Conservation (phyloP, 2,113 vertebrate genomes). For the Promerops cafer region DNA sequence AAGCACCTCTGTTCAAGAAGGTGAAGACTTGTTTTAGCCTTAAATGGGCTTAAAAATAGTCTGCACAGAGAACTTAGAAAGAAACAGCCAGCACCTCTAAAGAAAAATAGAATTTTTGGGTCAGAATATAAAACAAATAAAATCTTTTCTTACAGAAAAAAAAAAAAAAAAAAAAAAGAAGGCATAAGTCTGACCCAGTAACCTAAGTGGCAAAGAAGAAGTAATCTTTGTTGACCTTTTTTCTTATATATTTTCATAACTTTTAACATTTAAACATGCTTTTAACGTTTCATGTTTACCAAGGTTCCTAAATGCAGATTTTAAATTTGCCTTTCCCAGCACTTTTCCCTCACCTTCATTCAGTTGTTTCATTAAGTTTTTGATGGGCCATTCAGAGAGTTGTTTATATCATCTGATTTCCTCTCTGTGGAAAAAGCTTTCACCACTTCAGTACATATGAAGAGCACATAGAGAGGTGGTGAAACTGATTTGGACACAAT, state of each 20-base stretch:
- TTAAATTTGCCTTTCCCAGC: neutral
- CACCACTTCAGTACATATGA: neutral
- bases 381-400: neutral
- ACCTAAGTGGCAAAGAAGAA: neutral
- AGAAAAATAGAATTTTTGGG: neutral
- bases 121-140: neutral
- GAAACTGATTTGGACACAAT: neutral
- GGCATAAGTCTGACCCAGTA: fast-evolving
- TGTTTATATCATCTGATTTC: neutral
- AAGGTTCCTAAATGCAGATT: neutral
- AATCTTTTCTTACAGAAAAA: neutral
- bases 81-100: neutral
- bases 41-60: neutral
- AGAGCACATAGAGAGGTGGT: neutral
- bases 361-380: neutral
- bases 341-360: neutral
- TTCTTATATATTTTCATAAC: neutral
- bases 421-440: neutral
- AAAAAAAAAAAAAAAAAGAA: too few relatives aligned
- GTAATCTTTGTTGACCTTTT: neutral
- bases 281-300: neutral
- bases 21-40: neutral
- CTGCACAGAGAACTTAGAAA: neutral
- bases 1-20: neutral
- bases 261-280: too few relatives aligned